Conservation (phyloP, 2,113 vertebrate genomes). For the Tricholaema leucomelas region DNA sequence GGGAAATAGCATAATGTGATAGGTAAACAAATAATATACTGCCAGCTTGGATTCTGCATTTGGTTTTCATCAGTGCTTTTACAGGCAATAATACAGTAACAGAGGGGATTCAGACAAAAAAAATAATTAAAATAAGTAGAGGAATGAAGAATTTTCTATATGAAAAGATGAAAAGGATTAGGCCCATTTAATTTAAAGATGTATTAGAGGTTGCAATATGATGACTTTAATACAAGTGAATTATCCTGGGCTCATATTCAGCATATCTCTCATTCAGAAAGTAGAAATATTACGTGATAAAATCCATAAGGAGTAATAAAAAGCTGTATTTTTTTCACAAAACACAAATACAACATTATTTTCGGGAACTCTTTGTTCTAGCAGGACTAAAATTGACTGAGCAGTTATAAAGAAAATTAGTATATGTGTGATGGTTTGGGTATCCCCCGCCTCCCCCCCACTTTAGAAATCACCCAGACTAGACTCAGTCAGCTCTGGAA, state of each 20-base stretch:
- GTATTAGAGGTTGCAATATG: neutral
- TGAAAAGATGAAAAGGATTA: slow-evolving; percentile 25
- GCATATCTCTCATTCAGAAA: slow-evolving; percentile 1
- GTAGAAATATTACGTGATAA: neutral
- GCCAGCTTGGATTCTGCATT: neutral
- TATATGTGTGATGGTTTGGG: too few relatives aligned
- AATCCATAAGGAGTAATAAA: neutral
- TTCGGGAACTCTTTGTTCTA: slow-evolving; percentile 1
- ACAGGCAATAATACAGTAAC: neutral
- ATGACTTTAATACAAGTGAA: slow-evolving; percentile 15
- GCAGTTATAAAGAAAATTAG: neutral
- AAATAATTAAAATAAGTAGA: slow-evolving; percentile 39
- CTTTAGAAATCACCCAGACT: too few relatives aligned
- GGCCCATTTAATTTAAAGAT: slow-evolving; percentile 35
- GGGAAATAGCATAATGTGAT: slow-evolving; percentile 8
- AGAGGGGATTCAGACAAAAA: slow-evolving; percentile 19
- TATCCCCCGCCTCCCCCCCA: too few relatives aligned
- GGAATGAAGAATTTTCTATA: neutral
- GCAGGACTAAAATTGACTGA: neutral
- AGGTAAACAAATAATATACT: slow-evolving; percentile 12
- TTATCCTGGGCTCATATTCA: slow-evolving; percentile 17
- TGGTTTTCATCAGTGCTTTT: slow-evolving; percentile 13
- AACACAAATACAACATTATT: neutral
- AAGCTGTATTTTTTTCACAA: neutral
- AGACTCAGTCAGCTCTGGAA: too few relatives aligned